phyloP scores from a whole-genome alignment of 64 coral and sea anemone species.

The Porites australiensis region DNA sequence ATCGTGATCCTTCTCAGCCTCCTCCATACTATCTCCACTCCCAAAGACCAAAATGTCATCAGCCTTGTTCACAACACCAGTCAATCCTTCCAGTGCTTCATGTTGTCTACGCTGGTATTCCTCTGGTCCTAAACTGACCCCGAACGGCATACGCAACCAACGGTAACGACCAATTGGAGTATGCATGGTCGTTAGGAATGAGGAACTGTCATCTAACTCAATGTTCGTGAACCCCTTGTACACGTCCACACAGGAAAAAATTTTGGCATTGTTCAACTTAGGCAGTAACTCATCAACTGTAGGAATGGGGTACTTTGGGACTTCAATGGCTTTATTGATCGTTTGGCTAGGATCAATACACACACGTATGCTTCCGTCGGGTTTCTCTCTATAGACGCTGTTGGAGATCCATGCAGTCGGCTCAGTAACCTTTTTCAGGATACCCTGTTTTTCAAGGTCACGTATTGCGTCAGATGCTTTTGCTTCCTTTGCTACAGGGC shows the following conservation, averaged over 20 bases:
- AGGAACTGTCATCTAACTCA: constrained; percentile 50
- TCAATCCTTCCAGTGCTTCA: constrained; percentile 52
- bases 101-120: constrained; percentile 66
- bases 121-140: constrained; percentile 47
- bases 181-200: constrained; percentile 26
- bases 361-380: background rate
- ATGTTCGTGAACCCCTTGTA: background rate
- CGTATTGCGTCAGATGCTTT: constrained; percentile 51
- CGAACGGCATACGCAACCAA: constrained; percentile 60
- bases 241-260: too few relatives aligned
- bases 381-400: constrained; percentile 64
- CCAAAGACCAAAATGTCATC: constrained; percentile 81
- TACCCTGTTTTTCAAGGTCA: constrained; percentile 42
- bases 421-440: constrained; percentile 51
- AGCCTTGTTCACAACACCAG: constrained; percentile 49
- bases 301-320: constrained; percentile 14
- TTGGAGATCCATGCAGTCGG: constrained; percentile 67
- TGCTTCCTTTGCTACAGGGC: constrained; percentile 50
- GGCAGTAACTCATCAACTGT: background rate
- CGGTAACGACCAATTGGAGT: background rate
- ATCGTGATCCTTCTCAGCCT: constrained; percentile 65
- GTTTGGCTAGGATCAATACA: background rate
- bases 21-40: constrained; percentile 52
- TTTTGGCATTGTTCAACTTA: too few relatives aligned
- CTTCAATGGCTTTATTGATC: constrained; percentile 27